Conservation (phyloP, 2,797 vertebrate species). For the Sternarchorhynchus goeldii region DNA sequence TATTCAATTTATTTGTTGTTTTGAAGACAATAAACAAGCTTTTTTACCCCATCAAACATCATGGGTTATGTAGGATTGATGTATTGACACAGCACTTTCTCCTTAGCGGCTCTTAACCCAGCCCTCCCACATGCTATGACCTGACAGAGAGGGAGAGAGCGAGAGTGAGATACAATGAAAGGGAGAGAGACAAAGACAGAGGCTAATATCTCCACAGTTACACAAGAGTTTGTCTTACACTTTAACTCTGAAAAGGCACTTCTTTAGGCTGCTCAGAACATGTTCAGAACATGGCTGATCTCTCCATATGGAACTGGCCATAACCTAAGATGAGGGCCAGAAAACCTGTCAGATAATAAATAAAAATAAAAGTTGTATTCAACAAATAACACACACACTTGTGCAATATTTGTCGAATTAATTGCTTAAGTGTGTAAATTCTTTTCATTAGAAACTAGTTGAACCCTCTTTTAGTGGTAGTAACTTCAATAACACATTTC, state of each 20-base stretch:
- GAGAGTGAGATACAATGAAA: neutral
- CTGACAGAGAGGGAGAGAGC: neutral
- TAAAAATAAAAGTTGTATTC: too few relatives aligned
- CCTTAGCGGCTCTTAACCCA: neutral
- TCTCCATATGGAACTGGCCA: neutral
- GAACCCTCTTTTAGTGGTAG: too few relatives aligned
- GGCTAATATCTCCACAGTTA: neutral
- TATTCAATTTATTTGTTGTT: conserved; percentile 16
- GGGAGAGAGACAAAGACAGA: neutral
- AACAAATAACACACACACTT: too few relatives aligned
- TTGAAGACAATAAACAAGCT: conserved; percentile 13
- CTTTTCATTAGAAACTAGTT: too few relatives aligned
- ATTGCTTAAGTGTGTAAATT: too few relatives aligned
- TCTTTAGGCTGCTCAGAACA: neutral
- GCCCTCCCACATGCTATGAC: conserved; percentile 8
- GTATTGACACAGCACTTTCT: conserved; percentile 2
- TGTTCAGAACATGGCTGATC: neutral
- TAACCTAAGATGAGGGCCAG: neutral
- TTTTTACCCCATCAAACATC: conserved; percentile 16
- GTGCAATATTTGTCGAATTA: too few relatives aligned
- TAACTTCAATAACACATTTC: too few relatives aligned
- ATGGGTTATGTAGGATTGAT: conserved; percentile 4
- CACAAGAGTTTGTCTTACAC: conserved; percentile 4
- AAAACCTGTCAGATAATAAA: too few relatives aligned
- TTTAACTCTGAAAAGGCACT: neutral